phyloP scores from a whole-genome alignment of 2,797 vertebrate species.

The Chrysocyon brachyurus region DNA sequence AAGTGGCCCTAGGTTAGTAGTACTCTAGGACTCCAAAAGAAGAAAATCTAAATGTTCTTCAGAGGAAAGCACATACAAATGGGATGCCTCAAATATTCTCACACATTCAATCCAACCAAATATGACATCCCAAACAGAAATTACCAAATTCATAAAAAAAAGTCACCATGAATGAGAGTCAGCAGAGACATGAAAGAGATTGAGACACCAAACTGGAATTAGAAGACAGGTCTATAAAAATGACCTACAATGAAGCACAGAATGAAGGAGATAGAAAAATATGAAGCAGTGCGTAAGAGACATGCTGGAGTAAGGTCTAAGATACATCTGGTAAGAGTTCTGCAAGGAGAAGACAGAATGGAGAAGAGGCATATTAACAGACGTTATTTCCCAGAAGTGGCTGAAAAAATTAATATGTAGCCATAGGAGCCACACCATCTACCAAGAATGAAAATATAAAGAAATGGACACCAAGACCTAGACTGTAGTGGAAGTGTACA shows the following conservation, averaged over 20 bases:
- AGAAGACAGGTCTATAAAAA: background rate
- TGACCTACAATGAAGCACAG: background rate
- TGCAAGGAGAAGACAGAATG: background rate
- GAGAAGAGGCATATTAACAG: background rate
- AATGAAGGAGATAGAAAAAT: background rate
- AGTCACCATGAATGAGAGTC: background rate
- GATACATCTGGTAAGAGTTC: background rate
- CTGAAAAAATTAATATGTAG: background rate
- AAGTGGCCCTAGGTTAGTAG: constrained; percentile 15
- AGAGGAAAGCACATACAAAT: background rate
- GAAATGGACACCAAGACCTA: background rate
- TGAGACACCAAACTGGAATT: background rate
- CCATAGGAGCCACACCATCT: background rate
- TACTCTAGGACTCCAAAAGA: background rate
- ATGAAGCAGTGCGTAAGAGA: background rate
- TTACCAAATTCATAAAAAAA: background rate
- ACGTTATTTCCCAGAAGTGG: background rate
- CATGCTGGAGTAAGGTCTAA: background rate
- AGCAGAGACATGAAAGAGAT: background rate
- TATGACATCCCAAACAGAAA: background rate
- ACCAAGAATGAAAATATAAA: background rate
- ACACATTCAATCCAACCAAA: background rate
- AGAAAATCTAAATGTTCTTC: background rate
- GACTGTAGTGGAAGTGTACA: background rate
- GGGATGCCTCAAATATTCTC: background rate